Evolutionary conservation across 1,140 invertebrate species (phyloP).

Genomic region (Riptortus pedestris): DNA sequence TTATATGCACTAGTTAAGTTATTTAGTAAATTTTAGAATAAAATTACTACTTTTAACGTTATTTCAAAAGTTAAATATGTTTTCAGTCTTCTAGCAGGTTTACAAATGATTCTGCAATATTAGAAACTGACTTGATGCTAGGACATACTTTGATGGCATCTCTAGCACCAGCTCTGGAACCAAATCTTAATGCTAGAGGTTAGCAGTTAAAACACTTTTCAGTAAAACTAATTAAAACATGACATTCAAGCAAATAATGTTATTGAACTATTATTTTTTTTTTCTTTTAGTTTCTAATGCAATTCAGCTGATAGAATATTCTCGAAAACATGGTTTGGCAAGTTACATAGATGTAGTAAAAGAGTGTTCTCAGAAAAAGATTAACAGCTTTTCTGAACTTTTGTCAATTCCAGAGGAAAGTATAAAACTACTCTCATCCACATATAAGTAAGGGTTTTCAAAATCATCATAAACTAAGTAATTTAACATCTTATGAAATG

Average conservation of each 20-base stretch:
- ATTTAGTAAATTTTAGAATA: background rate
- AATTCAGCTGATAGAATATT: conserved; percentile 4
- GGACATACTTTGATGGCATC: background rate
- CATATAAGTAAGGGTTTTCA: conserved; percentile 18
- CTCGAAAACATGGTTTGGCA: conserved; percentile 4
- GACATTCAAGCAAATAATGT: no score
- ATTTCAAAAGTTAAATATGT: background rate
- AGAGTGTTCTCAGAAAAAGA: conserved; percentile 11
- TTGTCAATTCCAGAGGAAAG: conserved; percentile 11
- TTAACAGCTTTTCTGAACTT: conserved; percentile 15
- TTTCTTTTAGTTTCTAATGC: conserved; percentile 21
- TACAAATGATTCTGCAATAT: background rate
- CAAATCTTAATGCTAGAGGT: background rate
- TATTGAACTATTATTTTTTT: background rate
- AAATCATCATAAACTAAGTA: no score
- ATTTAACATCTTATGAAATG: no score
- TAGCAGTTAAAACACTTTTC: background rate
- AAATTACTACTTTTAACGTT: background rate
- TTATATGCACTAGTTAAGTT: background rate
- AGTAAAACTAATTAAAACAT: background rate
- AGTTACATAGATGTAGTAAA: conserved; percentile 13
- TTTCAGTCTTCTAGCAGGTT: background rate
- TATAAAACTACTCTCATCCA: conserved; percentile 11
- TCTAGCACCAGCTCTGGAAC: background rate
- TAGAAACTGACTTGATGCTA: background rate